Evolutionary conservation across 2,888 invertebrate species (phyloP).

Genomic region (Euproctis similis): DNA sequence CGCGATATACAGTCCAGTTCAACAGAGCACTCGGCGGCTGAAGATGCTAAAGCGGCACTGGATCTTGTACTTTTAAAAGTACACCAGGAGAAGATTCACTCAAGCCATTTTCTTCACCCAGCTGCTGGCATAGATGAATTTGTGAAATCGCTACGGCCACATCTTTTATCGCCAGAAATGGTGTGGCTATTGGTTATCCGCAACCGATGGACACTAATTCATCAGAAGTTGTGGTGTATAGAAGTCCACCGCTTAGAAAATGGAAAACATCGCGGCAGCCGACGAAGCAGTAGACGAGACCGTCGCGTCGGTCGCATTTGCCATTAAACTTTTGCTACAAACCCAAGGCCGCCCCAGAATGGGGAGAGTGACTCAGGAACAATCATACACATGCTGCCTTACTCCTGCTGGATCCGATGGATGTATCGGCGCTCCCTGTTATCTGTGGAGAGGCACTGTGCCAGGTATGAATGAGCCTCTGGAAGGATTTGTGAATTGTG

Average conservation of each 20-base stretch:
- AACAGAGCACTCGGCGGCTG: slow-evolving; percentile 91
- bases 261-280: no score
- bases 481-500: slow-evolving; percentile 79
- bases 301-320: no score
- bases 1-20: slow-evolving; percentile 85
- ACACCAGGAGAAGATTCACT: slow-evolving; percentile 47
- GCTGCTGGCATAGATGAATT: no score
- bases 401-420: slow-evolving; percentile 71
- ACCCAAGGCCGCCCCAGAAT: no score
- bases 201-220: slow-evolving; percentile 81
- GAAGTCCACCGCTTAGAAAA: slow-evolving; percentile 67
- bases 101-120: no score
- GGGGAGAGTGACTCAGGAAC: slow-evolving; percentile 82
- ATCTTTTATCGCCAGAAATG: slow-evolving; percentile 77
- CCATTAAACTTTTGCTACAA: no score
- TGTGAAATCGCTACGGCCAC: slow-evolving; percentile 74
- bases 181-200: slow-evolving; percentile 80
- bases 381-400: slow-evolving; percentile 80
- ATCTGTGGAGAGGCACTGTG: slow-evolving; percentile 86
- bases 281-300: no score
- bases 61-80: slow-evolving; percentile 90
- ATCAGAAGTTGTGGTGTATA: slow-evolving; percentile 78
- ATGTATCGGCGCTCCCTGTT: slow-evolving; percentile 78
- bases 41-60: slow-evolving; percentile 93
- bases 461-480: slow-evolving; percentile 85